phyloP scores from a whole-genome alignment of 2,797 vertebrate genomes.

The Morelia viridis region DNA sequence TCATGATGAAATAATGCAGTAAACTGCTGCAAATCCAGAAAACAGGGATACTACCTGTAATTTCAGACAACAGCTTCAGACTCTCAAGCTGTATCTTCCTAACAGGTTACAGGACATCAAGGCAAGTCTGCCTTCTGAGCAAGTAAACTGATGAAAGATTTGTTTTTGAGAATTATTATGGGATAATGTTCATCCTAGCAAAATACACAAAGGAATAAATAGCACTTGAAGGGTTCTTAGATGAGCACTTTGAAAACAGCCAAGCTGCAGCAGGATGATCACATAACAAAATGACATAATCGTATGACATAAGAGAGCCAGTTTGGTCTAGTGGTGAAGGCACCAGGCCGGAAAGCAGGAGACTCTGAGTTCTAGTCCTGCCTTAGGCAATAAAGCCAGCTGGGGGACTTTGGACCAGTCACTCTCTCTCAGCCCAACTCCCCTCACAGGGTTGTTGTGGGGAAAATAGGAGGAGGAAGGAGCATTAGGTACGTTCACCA shows the following conservation, averaged over 20 bases:
- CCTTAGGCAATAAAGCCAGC: too few relatives aligned
- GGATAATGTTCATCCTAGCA: background rate
- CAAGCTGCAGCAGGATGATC: background rate
- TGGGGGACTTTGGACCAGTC: too few relatives aligned
- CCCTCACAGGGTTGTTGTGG: too few relatives aligned
- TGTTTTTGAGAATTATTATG: conserved; percentile 14
- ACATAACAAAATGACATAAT: background rate
- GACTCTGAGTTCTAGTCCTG: too few relatives aligned
- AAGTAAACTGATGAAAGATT: background rate
- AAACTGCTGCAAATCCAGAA: conserved; percentile 53
- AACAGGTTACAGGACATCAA: background rate
- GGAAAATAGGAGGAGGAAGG: too few relatives aligned
- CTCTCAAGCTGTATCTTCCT: conserved; percentile 35
- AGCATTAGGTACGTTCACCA: too few relatives aligned
- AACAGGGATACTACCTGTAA: conserved; percentile 46
- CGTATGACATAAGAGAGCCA: too few relatives aligned
- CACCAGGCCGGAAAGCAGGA: too few relatives aligned
- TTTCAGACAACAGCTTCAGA: conserved; percentile 49
- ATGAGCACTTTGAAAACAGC: background rate
- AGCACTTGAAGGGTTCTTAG: background rate
- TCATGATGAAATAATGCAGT: conserved; percentile 47
- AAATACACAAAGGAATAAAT: background rate
- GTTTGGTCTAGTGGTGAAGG: too few relatives aligned
- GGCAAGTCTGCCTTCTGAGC: conserved; percentile 14
- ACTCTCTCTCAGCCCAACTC: too few relatives aligned